Percentiles rank a stretch among this genome's conserved stretches.
Conservation (phyloP, 2,888 invertebrate genomes). For the Melinopterus prodromus region DNA sequence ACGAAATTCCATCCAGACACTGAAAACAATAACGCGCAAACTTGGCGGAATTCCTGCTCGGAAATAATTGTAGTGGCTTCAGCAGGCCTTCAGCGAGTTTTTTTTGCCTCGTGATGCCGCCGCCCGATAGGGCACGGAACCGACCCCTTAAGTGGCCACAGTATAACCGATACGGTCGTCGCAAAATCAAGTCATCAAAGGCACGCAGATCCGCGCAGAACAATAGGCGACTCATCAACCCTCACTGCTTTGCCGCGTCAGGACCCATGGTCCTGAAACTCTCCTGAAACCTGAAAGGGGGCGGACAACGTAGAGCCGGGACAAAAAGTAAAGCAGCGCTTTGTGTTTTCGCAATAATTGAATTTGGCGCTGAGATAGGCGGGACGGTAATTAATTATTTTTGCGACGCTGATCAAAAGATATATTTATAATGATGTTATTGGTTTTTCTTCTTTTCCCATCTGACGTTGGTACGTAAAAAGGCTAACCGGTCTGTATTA, state of each 20-base stretch:
- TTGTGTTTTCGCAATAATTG: slow-evolving; percentile 4
- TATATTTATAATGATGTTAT: slow-evolving; percentile 19
- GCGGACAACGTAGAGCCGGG: not conserved
- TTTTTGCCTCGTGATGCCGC: not conserved
- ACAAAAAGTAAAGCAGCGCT: not conserved
- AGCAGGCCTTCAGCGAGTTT: not conserved
- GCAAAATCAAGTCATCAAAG: slow-evolving; percentile 4
- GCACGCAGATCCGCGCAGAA: not conserved
- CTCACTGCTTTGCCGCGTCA: not conserved
- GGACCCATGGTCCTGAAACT: not conserved
- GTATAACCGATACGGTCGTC: not conserved
- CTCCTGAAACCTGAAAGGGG: not conserved
- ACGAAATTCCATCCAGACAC: not conserved
- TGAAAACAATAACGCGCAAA: not conserved
- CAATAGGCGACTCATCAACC: not conserved
- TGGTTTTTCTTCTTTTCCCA: slow-evolving; percentile 7
- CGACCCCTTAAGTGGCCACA: not conserved
- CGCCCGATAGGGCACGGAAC: not conserved
- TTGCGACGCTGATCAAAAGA: slow-evolving; percentile 24
- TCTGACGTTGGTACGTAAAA: not conserved
- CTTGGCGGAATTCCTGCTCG: not conserved
- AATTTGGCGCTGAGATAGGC: not conserved
- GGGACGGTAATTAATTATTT: slow-evolving; percentile 25
- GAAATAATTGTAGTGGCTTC: slow-evolving; percentile 4
- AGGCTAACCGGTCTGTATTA: not conserved